These are phyloP conservation scores for Euzetes globulus DNA, from an alignment of 2,888 invertebrate species.

Conservation along the genomic window DNA sequence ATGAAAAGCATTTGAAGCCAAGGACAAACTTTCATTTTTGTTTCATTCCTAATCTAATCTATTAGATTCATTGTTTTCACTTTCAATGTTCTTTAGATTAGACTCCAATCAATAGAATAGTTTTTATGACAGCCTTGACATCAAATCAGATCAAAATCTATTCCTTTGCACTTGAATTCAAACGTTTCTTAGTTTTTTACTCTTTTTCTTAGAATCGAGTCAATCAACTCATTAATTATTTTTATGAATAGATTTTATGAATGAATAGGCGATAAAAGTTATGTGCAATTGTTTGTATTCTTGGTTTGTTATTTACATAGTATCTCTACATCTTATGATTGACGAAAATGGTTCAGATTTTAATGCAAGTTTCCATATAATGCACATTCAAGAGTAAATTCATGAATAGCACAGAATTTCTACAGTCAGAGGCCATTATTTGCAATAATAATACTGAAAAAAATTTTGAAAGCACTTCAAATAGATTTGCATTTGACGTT, in stretches of 20 bases:
- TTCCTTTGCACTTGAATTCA: constrained; percentile 1
- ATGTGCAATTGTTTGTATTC: too few relatives aligned
- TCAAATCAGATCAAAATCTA: neutral
- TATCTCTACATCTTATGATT: too few relatives aligned
- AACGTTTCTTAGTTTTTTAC: neutral
- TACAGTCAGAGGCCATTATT: neutral
- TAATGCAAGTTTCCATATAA: neutral
- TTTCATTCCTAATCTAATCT: neutral
- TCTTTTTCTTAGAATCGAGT: too few relatives aligned
- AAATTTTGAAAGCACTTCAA: neutral
- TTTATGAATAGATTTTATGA: too few relatives aligned
- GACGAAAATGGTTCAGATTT: neutral
- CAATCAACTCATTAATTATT: too few relatives aligned
- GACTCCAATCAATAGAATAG: neutral
- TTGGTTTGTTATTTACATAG: too few relatives aligned
- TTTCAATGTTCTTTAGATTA: neutral
- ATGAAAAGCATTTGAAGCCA: neutral
- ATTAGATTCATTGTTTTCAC: neutral
- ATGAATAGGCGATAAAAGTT: too few relatives aligned
- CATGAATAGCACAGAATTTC: neutral
- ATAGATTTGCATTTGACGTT: neutral
- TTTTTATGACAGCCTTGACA: neutral
- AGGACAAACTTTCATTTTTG: too few relatives aligned
- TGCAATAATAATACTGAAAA: neutral
- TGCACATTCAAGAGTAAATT: too few relatives aligned